Conservation (phyloP, 2,113 vertebrate species). For the Megaleporinus macrocephalus region DNA sequence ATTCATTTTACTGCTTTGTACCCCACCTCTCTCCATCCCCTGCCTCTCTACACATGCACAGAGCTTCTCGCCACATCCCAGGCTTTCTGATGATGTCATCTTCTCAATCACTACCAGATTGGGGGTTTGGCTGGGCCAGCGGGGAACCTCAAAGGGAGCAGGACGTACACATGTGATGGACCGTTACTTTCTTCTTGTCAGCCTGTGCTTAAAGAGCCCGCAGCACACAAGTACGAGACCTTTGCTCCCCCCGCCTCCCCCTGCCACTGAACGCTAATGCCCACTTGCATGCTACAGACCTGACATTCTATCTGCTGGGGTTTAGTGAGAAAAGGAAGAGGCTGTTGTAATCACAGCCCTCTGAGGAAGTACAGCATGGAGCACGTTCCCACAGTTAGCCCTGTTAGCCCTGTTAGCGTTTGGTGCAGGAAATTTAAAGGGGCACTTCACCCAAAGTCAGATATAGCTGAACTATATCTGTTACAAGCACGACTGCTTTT, state of each 20-base stretch:
- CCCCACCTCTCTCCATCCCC: neutral
- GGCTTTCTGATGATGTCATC: slow-evolving; percentile 59
- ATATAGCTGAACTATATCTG: no score
- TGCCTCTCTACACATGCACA: slow-evolving; percentile 15
- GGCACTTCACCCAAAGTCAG: no score
- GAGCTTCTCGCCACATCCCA: slow-evolving; percentile 25
- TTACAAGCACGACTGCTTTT: no score
- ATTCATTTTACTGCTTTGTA: neutral
- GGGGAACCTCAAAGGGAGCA: slow-evolving; percentile 51
- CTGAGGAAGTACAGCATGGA: neutral
- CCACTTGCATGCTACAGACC: neutral
- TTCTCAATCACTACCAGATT: slow-evolving; percentile 64
- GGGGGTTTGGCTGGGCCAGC: slow-evolving; percentile 38
- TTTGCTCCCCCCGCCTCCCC: neutral
- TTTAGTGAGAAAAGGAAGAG: neutral
- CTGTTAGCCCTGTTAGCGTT: neutral
- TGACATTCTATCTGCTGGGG: neutral
- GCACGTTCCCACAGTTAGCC: neutral
- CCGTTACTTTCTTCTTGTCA: slow-evolving; percentile 55
- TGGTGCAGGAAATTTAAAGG: neutral
- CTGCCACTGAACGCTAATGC: neutral
- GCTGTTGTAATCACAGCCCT: neutral
- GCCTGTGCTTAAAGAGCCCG: slow-evolving; percentile 46
- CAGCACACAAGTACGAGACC: slow-evolving; percentile 30
- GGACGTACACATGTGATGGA: slow-evolving; percentile 49